Conservation (phyloP, 92 coral and sea anemone species). For the Siderastrea radians region DNA sequence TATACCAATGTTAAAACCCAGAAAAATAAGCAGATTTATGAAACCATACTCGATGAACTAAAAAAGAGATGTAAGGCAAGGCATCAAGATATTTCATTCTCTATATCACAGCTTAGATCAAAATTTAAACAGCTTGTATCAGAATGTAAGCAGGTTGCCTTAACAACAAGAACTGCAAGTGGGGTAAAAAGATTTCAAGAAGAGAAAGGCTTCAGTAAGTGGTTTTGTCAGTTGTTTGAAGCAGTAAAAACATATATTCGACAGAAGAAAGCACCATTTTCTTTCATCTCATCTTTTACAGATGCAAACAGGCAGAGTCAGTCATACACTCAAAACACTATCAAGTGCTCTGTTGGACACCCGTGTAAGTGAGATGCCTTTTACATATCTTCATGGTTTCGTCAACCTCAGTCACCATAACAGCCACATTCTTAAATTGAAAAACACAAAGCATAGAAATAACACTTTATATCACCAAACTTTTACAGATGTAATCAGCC, state of each 20-base stretch:
- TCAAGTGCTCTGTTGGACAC: too few species aligned
- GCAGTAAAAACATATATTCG: slow-evolving; percentile 27
- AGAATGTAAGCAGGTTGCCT: slow-evolving; percentile 51
- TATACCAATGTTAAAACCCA: slow-evolving; percentile 64
- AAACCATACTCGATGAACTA: slow-evolving; percentile 49
- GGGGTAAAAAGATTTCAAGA: slow-evolving; percentile 49
- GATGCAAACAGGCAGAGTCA: too few species aligned
- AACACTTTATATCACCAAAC: too few species aligned
- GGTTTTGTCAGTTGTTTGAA: slow-evolving; percentile 62
- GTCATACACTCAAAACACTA: too few species aligned
- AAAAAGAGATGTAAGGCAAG: slow-evolving; percentile 52
- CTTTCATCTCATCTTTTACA: too few species aligned
- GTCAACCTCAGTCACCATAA: too few species aligned
- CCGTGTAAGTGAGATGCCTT: too few species aligned
- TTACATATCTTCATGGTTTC: too few species aligned
- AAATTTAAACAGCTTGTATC: slow-evolving; percentile 54
- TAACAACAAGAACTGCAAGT: slow-evolving; percentile 50
- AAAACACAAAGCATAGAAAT: too few species aligned
- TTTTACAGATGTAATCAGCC: too few species aligned
- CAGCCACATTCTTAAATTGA: too few species aligned
- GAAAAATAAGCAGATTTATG: slow-evolving; percentile 58
- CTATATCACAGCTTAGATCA: slow-evolving; percentile 54
- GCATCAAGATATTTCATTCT: slow-evolving; percentile 44
- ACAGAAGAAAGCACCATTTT: too few species aligned
- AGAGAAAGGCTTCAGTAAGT: slow-evolving; percentile 58